Base-by-base conservation (phyloP, 2,797 vertebrate genomes). In the Thalassophryne amazonica region DNA sequence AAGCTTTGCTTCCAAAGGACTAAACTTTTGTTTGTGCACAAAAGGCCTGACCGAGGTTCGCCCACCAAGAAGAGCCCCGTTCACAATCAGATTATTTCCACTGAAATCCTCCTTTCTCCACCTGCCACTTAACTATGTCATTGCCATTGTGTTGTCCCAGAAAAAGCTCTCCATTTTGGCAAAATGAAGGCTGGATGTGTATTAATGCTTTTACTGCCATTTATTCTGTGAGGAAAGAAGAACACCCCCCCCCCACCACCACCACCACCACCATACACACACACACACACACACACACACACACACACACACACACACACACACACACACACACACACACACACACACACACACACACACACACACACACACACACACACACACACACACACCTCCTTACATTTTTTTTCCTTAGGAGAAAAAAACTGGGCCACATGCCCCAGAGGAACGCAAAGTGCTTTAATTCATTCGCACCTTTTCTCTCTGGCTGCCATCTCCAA, bases 391-490 rank as follows among this genome's bases (percentile, higher is more conserved):
- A n/a, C 66, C 53, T 77, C 70, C 61, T 80, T 90, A 86, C 90
- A 91, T 91, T 92, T 89, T 86, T 85, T 86, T 50, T 83, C 40
- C 41, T 73, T 77, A 86, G 84, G 43, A 86, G 86, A 88, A 83
- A 85, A 90, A 95, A 98, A 94, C 92, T 98, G 94, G 94, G 96
- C 92, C 96, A 99, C 93, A 94, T 92, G 93, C 93, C 95, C 93
- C 95, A 88, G 76, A 96, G 94, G 94, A 95, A 93, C 92, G 85
- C 91, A 92, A 90, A 93, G 91, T 94, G 89, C 94, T 95, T 95
- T 94, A 95, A 95, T 98, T 96, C 93, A 93, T 97, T 97, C 91
- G 93, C 95, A 98, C 95, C 94, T 98, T 97, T 97, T 94, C 91
- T 97, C 92, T 93, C 91, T 90, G 91, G 89, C 92, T 94, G 92